Evolutionary conservation across 2,797 vertebrate genomes (phyloP), one percentile per base, ranked within the genome.

Genomic region (Sebastes oblongus): DNA sequence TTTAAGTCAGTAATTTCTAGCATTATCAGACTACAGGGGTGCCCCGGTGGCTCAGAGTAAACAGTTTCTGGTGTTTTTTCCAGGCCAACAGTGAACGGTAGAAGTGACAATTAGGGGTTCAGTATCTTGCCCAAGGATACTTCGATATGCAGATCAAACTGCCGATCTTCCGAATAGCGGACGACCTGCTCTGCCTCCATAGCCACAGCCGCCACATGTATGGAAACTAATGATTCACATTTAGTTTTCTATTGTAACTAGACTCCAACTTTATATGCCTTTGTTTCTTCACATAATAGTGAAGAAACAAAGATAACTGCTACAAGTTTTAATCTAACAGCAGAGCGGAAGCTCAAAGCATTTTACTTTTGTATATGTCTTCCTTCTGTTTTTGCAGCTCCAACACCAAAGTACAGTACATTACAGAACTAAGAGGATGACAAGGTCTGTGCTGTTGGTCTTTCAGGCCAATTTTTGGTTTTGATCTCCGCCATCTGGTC

Each of bases 401-500:
- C 7, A 50, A 20, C 46, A 50, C 32, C 5, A 25, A 74, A 66
- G 22, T 27, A 58, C 6, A 54, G 50, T n/a, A 55, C 25, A 39
- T 61, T 9, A 58, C 60, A 22, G 3, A 46, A 56, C 30, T 54
- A 24, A 61, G 22, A 46, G 20, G 25, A 27, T 1, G 6, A 61
- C 24, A 50, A 25, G 13, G n/a, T 39, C n/a, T 58, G 25, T 52
- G 66, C 50, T 9, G 55, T 25, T 70, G 39, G 68, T 59, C 68
- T 77, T 71, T 72, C 42, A 67, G 42, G 24, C 27, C 12, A n/a
- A 8, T 59, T 69, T 39, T 50, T 42, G 14, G 25, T 25, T 70
- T 67, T 77, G n/a, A 67, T 67, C 52, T 65, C 24, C 39, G 1
- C 73, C 60, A 78, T 82, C 75, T 81, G 42, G 13, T 36, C 68